Conservation (phyloP, 2,797 vertebrate species). For the Halcyon badia region DNA sequence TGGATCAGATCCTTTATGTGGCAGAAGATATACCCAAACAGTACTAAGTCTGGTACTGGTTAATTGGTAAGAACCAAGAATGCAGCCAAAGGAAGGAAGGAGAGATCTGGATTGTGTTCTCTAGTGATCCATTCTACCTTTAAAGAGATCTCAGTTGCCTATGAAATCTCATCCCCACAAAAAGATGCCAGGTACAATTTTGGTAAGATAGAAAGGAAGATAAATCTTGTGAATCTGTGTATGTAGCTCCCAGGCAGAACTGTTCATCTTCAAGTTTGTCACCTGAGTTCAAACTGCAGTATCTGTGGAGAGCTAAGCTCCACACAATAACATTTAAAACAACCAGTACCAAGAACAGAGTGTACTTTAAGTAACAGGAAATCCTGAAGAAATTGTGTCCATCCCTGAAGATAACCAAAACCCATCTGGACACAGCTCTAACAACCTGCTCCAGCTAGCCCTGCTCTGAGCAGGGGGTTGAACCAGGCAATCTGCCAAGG, state of each 20-base stretch:
- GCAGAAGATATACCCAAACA: rapidly evolving
- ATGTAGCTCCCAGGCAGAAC: not conserved
- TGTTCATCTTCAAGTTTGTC: not conserved
- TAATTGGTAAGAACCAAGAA: not conserved
- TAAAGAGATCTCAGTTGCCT: not conserved
- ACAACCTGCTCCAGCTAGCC: not conserved
- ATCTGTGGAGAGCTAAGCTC: not conserved
- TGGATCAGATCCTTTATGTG: not conserved
- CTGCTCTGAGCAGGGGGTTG: not conserved
- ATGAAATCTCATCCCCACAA: not conserved
- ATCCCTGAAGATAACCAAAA: not conserved
- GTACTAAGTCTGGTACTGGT: not conserved
- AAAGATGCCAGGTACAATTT: not conserved
- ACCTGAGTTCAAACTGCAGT: not conserved
- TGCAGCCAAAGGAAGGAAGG: not conserved
- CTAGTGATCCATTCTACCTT: not conserved
- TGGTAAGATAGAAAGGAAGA: not conserved
- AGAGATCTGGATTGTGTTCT: not conserved
- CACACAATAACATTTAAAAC: not conserved
- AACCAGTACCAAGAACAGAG: not conserved
- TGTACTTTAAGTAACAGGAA: not conserved
- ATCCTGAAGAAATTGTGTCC: not conserved
- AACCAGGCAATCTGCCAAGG: not conserved
- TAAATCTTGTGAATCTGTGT: not conserved
- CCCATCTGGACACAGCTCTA: not conserved